A percentile compares a stretch with the other conserved stretches of the same genome.
phyloP scores from a whole-genome alignment of 2,888 invertebrate species.

The Pammene aurita region DNA sequence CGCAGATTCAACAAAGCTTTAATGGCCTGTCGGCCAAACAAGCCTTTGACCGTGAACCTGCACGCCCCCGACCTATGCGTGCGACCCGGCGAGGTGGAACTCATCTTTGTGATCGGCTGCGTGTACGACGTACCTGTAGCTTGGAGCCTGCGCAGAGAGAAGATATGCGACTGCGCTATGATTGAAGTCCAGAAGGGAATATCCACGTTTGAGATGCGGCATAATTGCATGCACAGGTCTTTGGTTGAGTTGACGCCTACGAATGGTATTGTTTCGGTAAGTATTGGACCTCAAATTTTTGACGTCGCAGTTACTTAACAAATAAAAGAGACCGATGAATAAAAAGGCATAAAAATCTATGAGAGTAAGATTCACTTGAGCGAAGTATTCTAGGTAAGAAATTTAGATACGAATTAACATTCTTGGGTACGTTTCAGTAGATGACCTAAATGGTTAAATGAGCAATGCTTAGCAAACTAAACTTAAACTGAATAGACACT shows the following conservation, averaged over 20 bases:
- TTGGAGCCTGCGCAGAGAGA: slow-evolving; percentile 70
- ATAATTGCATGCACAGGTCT: slow-evolving; percentile 67
- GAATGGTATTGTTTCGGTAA: slow-evolving; percentile 69
- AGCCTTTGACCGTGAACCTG: slow-evolving; percentile 62
- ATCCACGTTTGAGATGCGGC: slow-evolving; percentile 71
- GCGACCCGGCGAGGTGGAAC: slow-evolving; percentile 58
- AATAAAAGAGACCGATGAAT: no score
- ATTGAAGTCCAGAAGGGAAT: slow-evolving; percentile 69
- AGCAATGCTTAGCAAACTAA: not conserved
- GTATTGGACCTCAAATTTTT: not conserved
- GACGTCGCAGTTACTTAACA: not conserved
- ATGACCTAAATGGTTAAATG: no score
- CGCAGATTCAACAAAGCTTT: slow-evolving; percentile 70
- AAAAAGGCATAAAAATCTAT: no score
- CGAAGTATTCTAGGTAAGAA: no score
- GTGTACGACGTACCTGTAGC: slow-evolving; percentile 63
- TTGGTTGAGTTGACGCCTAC: slow-evolving; percentile 64
- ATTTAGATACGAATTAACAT: no score
- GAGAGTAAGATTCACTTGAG: no score
- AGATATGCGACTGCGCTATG: slow-evolving; percentile 76
- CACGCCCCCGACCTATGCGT: slow-evolving; percentile 73
- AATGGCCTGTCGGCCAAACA: slow-evolving; percentile 65
- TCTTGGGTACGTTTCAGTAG: no score
- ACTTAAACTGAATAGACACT: not conserved
- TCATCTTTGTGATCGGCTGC: slow-evolving; percentile 71